phyloP scores from a whole-genome alignment of 2,888 invertebrate genomes.

The Xylocampa areola region DNA sequence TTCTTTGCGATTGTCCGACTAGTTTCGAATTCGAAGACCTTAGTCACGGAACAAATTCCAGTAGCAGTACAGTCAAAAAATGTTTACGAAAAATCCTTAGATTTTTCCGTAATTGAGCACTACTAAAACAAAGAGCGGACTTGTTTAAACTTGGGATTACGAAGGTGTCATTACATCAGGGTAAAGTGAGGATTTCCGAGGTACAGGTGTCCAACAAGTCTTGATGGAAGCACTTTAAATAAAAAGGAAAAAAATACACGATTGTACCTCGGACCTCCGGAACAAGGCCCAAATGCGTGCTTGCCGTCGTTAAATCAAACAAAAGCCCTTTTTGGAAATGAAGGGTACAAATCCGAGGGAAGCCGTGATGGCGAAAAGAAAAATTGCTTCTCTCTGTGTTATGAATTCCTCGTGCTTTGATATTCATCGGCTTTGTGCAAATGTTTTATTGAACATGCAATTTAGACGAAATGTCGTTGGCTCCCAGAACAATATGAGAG shows the following conservation, averaged over 20 bases:
- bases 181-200: slow-evolving; percentile 42
- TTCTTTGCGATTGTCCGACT: no score
- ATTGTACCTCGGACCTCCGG: slow-evolving; percentile 28
- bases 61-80: no score
- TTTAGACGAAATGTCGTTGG: slow-evolving; percentile 12
- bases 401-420: slow-evolving; percentile 46
- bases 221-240: slow-evolving; percentile 49
- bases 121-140: slow-evolving; percentile 25
- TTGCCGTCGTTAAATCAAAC: slow-evolving; percentile 58
- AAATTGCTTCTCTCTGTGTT: slow-evolving; percentile 42
- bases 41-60: no score
- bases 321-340: slow-evolving; percentile 54
- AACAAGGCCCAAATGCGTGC: slow-evolving; percentile 50
- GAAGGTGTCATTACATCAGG: slow-evolving; percentile 40
- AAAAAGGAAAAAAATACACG: slow-evolving; percentile 39
- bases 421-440: slow-evolving; percentile 48
- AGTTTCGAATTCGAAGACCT: no score
- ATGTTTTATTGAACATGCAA: slow-evolving; percentile 46
- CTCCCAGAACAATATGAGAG: slow-evolving; percentile 8
- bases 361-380: slow-evolving; percentile 35
- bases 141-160: slow-evolving; percentile 57
- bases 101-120: not conserved
- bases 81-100: not conserved
- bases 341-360: slow-evolving; percentile 53
- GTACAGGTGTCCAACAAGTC: slow-evolving; percentile 51